Base-by-base conservation (phyloP, 2,888 invertebrate species). In the Drosophila koepferae region DNA sequence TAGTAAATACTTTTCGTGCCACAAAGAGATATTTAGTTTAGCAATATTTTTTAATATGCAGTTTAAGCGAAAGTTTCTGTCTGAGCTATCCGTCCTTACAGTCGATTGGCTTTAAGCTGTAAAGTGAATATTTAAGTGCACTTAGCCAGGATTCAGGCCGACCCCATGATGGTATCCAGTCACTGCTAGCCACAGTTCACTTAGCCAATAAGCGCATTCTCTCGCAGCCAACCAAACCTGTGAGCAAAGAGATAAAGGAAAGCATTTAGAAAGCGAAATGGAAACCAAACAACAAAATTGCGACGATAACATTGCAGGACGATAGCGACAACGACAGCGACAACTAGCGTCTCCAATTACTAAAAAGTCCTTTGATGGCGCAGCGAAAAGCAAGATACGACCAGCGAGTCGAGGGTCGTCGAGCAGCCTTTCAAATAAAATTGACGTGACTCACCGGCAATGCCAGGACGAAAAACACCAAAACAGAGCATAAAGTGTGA, bases 311-410 rank as follows among this genome's bases (percentile, higher is more conserved):
- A 40, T 46, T 44, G 18, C 49, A 76, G 68, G 41, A 89, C 71
- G 63, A 65, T 65, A 73, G 73, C 71, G 28, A 68, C 51, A 58
- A 36, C 72, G 64, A 69, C 63, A 55, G 41, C 71, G 67, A 67
- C 66, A 82, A 77, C 76, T 73, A 74, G 43, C 75, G 62, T 86
- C 74, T 85, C 83, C 59, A 82, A 74, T 85, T 90, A 82, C 90
- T 60, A 72, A 81, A 77, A 69, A 46, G 46, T 58, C 31, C 43
- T 65, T 46, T 54, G 63, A 78, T 51, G 66, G 54, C 49, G 68
- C 71, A 73, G 73, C 56, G 72, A 61, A 63, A 70, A 65, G 41
- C 44, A 61, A 67, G 74, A 79, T 74, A 64, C 54, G 38, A 41
- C 3, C 51, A 63, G 20, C 38, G 61, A 46, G 28, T 18, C 38